Conservation (phyloP, 2,888 invertebrate genomes). For the Trachelus tabidus region DNA sequence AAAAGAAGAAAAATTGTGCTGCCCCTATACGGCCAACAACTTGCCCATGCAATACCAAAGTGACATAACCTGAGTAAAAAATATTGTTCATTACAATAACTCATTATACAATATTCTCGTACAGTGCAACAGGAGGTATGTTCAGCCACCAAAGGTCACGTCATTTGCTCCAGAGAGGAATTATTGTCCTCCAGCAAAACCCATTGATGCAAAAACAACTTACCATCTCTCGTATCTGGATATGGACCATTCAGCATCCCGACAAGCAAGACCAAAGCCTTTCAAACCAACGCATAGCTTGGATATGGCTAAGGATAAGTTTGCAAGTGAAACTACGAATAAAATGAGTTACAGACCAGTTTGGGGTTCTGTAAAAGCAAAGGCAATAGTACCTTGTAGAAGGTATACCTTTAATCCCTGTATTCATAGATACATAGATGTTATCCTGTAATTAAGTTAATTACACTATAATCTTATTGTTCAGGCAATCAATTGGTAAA, state of each 20-base stretch:
- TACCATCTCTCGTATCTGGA: constrained; percentile 51
- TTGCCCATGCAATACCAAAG: constrained; percentile 29
- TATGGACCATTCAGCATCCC: constrained; percentile 26
- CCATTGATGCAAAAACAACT: constrained; percentile 52
- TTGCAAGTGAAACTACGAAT: constrained; percentile 52
- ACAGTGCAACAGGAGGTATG: constrained; percentile 49
- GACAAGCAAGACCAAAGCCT: constrained; percentile 33
- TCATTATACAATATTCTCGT: background rate
- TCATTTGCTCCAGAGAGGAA: constrained; percentile 49
- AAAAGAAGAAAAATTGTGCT: constrained; percentile 24
- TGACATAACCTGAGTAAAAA: constrained; percentile 18
- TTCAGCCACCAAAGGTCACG: constrained; percentile 54
- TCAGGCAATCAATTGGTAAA: constrained; percentile 23
- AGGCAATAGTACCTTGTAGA: constrained; percentile 50
- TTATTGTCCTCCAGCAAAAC: constrained; percentile 47
- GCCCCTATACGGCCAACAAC: constrained; percentile 25
- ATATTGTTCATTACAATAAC: background rate
- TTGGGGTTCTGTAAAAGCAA: constrained; percentile 45
- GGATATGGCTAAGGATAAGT: constrained; percentile 40
- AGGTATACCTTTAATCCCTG: constrained; percentile 36
- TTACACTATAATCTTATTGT: background rate
- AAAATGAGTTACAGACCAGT: constrained; percentile 51
- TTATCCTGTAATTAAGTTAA: background rate
- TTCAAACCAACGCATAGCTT: constrained; percentile 46
- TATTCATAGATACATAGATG: background rate